These are phyloP conservation scores for Phortica okadai DNA, from an alignment of 2,888 invertebrate species.

Conservation along the genomic window DNA sequence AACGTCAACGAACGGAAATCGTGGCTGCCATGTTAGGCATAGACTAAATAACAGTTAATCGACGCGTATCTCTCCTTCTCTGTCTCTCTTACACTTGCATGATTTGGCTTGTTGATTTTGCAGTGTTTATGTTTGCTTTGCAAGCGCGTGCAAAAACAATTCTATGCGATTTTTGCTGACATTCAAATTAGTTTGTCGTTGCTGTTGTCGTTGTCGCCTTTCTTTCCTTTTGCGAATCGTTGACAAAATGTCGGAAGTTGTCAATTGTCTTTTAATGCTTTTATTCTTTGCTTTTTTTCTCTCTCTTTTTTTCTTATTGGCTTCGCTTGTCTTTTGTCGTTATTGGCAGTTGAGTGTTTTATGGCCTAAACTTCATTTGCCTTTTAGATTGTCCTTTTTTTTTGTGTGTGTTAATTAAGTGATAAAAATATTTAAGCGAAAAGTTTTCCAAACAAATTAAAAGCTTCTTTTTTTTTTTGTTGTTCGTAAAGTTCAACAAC, in stretches of 20 bases:
- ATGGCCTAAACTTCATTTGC: too few relatives aligned
- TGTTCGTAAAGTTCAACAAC: not conserved
- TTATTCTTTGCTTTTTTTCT: not conserved
- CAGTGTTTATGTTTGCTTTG: slow-evolving; percentile 26
- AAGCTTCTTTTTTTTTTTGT: too few relatives aligned
- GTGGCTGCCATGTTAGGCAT: slow-evolving; percentile 64
- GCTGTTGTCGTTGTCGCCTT: not conserved
- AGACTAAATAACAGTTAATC: slow-evolving; percentile 69
- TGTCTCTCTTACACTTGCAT: not conserved
- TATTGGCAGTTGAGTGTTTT: not conserved
- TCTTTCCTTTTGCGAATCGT: not conserved
- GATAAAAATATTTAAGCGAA: too few relatives aligned
- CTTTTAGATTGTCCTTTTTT: too few relatives aligned
- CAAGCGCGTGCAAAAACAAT: slow-evolving; percentile 2
- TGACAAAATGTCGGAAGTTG: slow-evolving; percentile 7
- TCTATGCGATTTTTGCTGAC: not conserved
- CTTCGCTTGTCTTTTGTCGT: not conserved
- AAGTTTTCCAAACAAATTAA: too few relatives aligned
- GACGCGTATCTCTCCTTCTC: slow-evolving; percentile 54
- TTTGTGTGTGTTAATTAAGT: too few relatives aligned
- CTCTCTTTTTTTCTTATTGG: not conserved
- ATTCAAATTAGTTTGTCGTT: not conserved
- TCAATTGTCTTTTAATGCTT: not conserved
- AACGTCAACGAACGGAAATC: slow-evolving; percentile 54
- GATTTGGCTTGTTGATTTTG: not conserved